These are phyloP conservation scores for Sorex araneus DNA, from an alignment of 2,113 vertebrate genomes.

Conservation along the genomic window DNA sequence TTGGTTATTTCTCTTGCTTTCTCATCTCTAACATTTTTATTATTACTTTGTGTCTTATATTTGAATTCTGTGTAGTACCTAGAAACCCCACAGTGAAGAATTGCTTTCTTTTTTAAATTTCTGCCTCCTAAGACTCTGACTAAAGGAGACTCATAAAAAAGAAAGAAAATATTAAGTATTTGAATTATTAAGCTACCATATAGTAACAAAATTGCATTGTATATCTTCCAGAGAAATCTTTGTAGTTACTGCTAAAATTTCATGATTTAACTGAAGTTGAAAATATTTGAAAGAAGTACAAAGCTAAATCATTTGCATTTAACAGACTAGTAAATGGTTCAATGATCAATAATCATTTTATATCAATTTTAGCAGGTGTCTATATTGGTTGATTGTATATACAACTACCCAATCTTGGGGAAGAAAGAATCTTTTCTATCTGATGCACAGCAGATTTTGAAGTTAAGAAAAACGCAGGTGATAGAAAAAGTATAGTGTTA, in stretches of 20 bases:
- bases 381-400: not conserved
- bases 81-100: not conserved
- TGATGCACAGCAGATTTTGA: not conserved
- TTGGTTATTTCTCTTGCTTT: no score
- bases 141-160: slow-evolving; percentile 5
- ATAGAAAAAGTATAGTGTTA: no score
- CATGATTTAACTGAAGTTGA: no score
- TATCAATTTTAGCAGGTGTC: not conserved
- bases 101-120: slow-evolving; percentile 4
- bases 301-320: not conserved
- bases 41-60: not conserved
- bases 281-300: not conserved
- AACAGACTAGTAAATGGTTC: not conserved
- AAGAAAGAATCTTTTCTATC: slow-evolving; percentile 5
- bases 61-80: not conserved
- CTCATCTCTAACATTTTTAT: not conserved
- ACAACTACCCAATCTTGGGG: not conserved
- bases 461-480: not conserved
- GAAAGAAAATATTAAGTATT: slow-evolving; percentile 35
- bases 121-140: not conserved
- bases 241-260: slow-evolving; percentile 23
- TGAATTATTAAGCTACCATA: not conserved
- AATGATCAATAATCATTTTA: not conserved
- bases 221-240: not conserved
- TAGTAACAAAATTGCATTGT: not conserved